Conservation (phyloP, 2,797 vertebrate species). For the Girardinus metallicus region DNA sequence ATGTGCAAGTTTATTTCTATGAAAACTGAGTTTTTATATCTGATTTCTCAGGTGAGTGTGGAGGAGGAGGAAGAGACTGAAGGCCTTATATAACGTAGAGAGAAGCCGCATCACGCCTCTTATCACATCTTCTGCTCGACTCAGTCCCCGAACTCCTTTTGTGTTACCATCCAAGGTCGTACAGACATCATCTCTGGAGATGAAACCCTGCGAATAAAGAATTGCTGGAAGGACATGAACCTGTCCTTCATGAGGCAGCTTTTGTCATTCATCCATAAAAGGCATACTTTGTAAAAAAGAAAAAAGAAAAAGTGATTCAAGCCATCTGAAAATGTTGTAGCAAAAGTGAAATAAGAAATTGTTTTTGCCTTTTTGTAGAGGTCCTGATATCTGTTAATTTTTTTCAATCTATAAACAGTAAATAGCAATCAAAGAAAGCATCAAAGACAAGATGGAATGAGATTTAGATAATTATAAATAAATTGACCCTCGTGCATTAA, state of each 20-base stretch:
- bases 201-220: constrained; percentile 21
- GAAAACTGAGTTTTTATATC: constrained; percentile 33
- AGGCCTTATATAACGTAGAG: constrained; percentile 15
- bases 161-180: constrained; percentile 57
- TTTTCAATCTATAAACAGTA: not conserved
- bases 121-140: constrained; percentile 18
- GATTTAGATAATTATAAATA: not conserved
- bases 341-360: not conserved
- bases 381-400: not conserved
- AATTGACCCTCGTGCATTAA: not conserved
- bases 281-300: not conserved
- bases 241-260: constrained; percentile 37
- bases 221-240: constrained; percentile 18
- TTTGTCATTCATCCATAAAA: constrained; percentile 20
- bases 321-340: not conserved
- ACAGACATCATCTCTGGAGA: constrained; percentile 34
- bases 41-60: constrained; percentile 20
- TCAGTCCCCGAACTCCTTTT: constrained; percentile 37
- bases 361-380: not conserved
- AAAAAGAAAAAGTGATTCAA: not conserved
- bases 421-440: not conserved
- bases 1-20: constrained; percentile 19
- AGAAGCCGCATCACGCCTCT: constrained; percentile 18
- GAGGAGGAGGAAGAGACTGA: constrained; percentile 17
- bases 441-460: not conserved